These are phyloP conservation scores for Iphiclides podalirius DNA, from an alignment of 2,888 invertebrate species.

Conservation along the genomic window DNA sequence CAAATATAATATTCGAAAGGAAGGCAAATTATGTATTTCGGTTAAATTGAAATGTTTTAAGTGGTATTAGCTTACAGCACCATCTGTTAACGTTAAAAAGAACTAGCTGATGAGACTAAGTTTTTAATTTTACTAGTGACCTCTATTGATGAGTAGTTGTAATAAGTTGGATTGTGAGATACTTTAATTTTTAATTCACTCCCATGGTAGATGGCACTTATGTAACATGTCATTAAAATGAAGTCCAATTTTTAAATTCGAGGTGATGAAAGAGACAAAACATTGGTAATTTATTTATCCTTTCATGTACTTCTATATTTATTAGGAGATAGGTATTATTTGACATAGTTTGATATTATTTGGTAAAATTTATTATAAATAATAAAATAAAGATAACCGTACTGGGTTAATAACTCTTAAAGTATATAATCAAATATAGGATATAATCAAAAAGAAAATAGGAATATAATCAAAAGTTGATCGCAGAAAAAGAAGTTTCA, in stretches of 20 bases:
- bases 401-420: too few relatives aligned
- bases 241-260: too few relatives aligned
- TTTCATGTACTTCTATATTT: too few relatives aligned
- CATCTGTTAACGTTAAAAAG: slow-evolving; percentile 52
- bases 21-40: slow-evolving; percentile 14
- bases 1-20: slow-evolving; percentile 48
- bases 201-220: slow-evolving; percentile 61
- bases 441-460: too few relatives aligned
- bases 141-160: slow-evolving; percentile 62
- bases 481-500: slow-evolving; percentile 17
- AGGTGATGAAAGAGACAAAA: too few relatives aligned
- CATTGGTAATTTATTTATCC: too few relatives aligned
- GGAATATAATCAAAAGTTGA: slow-evolving; percentile 18
- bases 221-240: too few relatives aligned
- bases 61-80: slow-evolving; percentile 38
- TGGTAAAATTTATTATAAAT: too few relatives aligned
- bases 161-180: slow-evolving; percentile 34
- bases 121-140: slow-evolving; percentile 52
- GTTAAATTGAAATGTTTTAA: not conserved
- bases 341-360: too few relatives aligned
- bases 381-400: too few relatives aligned
- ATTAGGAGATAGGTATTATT: too few relatives aligned
- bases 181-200: slow-evolving; percentile 34
- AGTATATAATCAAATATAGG: too few relatives aligned
- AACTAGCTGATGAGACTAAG: slow-evolving; percentile 61